Percentiles rank a stretch among this genome's conserved stretches.
Conservation (phyloP, 2,797 vertebrate species). For the Tokudaia tokunoshimensis region DNA sequence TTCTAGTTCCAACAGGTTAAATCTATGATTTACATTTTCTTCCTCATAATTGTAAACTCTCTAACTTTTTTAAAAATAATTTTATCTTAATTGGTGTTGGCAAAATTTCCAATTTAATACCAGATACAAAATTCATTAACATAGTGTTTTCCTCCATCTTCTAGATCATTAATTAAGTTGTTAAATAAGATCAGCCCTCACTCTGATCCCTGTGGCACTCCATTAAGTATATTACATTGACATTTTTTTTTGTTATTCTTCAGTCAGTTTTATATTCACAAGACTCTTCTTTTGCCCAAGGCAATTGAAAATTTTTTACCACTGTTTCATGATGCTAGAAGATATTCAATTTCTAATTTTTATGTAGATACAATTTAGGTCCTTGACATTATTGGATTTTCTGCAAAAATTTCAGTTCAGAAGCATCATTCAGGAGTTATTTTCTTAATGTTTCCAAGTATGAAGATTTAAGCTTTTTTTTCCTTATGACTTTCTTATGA, state of each 20-base stretch:
- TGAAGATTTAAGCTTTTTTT: not conserved
- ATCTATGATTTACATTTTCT: not conserved
- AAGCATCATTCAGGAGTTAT: not conserved
- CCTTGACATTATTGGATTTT: conserved; percentile 25
- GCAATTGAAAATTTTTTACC: conserved; percentile 69
- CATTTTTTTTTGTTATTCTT: conserved; percentile 78
- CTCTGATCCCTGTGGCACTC: conserved; percentile 72
- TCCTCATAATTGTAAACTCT: conserved; percentile 44
- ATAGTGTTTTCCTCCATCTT: conserved; percentile 77
- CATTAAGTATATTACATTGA: conserved; percentile 62
- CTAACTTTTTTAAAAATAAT: conserved; percentile 62
- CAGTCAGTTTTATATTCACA: conserved; percentile 69
- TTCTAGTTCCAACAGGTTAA: conserved; percentile 40
- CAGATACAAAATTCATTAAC: conserved; percentile 75
- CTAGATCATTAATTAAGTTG: conserved; percentile 80
- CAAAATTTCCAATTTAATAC: conserved; percentile 66
- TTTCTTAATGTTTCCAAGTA: not conserved
- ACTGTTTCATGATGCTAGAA: conserved; percentile 24
- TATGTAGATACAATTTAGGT: not conserved
- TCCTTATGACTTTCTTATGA: not conserved
- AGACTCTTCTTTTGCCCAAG: conserved; percentile 45
- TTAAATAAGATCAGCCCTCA: conserved; percentile 76
- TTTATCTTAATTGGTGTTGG: conserved; percentile 69
- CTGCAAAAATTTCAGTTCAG: not conserved
- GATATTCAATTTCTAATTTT: conserved; percentile 20